Evolutionary conservation across 2,888 invertebrate genomes (phyloP).

Genomic region (Ceratothoa steindachneri): DNA sequence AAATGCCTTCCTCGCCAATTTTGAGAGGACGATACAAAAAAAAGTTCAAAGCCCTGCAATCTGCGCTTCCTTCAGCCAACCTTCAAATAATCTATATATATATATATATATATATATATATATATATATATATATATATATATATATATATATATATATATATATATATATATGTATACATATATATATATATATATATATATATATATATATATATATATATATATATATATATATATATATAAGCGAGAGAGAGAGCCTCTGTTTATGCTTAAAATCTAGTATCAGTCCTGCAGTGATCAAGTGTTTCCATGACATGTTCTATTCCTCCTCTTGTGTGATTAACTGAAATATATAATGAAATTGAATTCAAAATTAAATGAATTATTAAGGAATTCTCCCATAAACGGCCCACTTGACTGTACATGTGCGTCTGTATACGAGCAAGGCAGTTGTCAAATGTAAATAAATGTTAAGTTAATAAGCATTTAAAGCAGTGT

Average conservation of each 20-base stretch:
- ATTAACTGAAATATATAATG: no score
- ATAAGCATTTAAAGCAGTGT: conserved; percentile 1
- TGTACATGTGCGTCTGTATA: background rate
- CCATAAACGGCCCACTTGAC: no score
- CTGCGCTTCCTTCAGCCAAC: background rate
- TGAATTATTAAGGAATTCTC: no score
- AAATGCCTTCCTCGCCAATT: no score
- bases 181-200: background rate
- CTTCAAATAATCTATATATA: background rate
- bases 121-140: background rate
- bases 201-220: background rate
- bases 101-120: conserved; percentile 9
- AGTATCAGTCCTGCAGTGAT: no score
- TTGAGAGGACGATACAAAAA: no score
- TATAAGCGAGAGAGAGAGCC: no score
- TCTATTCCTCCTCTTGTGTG: no score
- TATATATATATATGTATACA: background rate
- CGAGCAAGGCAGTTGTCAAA: background rate
- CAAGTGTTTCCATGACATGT: no score
- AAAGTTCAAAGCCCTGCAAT: no score
- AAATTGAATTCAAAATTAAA: no score
- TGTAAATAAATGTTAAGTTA: background rate
- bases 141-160: background rate
- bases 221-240: background rate
- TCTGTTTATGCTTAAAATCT: no score